phyloP scores from a whole-genome alignment of 1,140 invertebrate species.

The Formica selysi region DNA sequence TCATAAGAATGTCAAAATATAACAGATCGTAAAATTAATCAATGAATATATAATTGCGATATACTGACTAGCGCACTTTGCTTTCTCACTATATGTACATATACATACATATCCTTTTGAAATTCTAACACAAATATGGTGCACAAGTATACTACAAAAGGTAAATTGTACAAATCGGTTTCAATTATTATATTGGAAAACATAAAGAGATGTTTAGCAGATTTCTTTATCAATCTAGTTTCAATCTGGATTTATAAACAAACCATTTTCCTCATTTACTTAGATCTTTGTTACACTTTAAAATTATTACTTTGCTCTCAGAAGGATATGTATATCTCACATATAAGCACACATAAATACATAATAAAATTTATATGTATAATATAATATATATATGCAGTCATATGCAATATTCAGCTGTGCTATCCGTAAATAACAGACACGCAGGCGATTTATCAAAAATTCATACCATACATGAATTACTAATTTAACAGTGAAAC shows the following conservation, averaged over 20 bases:
- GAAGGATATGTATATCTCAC: constrained; percentile 33
- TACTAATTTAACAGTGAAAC: constrained; percentile 46
- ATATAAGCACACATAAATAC: constrained; percentile 56
- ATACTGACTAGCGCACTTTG: constrained; percentile 62
- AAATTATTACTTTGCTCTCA: neutral
- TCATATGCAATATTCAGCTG: constrained; percentile 29
- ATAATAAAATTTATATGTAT: constrained; percentile 55
- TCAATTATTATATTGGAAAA: neutral
- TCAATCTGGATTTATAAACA: neutral
- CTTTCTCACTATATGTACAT: constrained; percentile 13
- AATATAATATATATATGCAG: constrained; percentile 21
- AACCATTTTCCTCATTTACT: neutral
- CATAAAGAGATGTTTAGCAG: neutral
- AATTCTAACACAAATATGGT: neutral
- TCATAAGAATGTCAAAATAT: constrained; percentile 3
- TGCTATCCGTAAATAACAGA: constrained; percentile 16
- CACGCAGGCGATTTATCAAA: constrained; percentile 32
- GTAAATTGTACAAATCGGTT: neutral
- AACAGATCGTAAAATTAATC: constrained; percentile 35
- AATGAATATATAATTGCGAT: constrained; percentile 48
- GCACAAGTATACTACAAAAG: neutral
- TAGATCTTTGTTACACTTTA: neutral
- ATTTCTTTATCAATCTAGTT: neutral
- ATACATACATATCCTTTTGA: constrained; percentile 24
- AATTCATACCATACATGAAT: constrained; percentile 6